Percentiles rank a stretch among this genome's conserved stretches.
Evolutionary conservation across 2,797 vertebrate species (phyloP).

Genomic region (Nannoperca australis): DNA sequence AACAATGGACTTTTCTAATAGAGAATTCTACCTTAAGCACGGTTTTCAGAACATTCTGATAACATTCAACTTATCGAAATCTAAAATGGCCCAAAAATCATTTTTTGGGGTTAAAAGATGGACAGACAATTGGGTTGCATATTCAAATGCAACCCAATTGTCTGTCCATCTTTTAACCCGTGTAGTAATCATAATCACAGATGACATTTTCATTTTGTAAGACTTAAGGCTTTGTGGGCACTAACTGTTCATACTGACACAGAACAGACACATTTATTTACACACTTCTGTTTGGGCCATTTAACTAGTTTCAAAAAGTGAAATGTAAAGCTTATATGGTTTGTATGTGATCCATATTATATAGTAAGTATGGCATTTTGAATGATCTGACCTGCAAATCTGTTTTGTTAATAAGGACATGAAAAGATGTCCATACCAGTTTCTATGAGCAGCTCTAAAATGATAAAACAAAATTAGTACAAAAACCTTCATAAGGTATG

Average conservation of each 20-base stretch:
- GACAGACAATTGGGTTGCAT: too few relatives aligned
- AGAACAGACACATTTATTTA: not conserved
- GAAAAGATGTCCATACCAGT: not conserved
- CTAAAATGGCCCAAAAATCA: not conserved
- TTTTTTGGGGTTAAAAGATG: too few relatives aligned
- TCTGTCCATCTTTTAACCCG: not conserved
- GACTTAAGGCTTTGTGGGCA: too few relatives aligned
- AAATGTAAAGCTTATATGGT: not conserved
- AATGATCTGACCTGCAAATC: not conserved
- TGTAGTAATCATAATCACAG: conserved; percentile 6
- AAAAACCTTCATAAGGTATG: too few relatives aligned
- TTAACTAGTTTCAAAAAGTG: not conserved
- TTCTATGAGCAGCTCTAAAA: not conserved
- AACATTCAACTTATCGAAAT: not conserved
- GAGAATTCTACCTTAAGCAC: not conserved
- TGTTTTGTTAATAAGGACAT: not conserved
- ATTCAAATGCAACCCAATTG: not conserved
- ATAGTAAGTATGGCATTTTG: not conserved
- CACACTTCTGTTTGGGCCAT: not conserved
- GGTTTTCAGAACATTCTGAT: not conserved
- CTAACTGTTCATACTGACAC: not conserved
- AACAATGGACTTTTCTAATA: not conserved
- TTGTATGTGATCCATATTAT: not conserved
- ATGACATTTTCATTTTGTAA: not conserved
- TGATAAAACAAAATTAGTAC: too few relatives aligned